phyloP scores from a whole-genome alignment of 2,113 vertebrate genomes.

The Aspidoscelis tigris region DNA sequence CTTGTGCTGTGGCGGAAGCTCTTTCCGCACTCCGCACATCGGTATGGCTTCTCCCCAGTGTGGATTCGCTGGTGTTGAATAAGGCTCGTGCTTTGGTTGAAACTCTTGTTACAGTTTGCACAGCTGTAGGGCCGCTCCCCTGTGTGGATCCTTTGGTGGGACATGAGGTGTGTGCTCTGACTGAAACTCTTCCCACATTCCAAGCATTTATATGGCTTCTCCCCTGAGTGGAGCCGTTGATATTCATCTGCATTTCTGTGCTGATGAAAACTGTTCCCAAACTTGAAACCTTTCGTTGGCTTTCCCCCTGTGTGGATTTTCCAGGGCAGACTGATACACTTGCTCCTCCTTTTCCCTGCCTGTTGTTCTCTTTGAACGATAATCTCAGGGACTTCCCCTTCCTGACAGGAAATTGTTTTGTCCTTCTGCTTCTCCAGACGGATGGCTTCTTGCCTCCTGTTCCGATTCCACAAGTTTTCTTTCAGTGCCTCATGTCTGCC shows the following conservation, averaged over 20 bases:
- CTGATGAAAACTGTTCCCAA: constrained; percentile 55
- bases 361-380: background rate
- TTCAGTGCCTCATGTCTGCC: background rate
- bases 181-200: constrained; percentile 69
- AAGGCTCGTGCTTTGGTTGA: constrained; percentile 68
- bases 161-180: constrained; percentile 67
- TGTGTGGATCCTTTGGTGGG: constrained; percentile 67
- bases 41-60: constrained; percentile 40
- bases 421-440: background rate
- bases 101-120: constrained; percentile 62
- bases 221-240: constrained; percentile 58
- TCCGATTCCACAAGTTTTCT: background rate
- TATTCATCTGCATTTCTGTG: constrained; percentile 53
- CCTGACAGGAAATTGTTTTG: background rate
- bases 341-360: background rate
- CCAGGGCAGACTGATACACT: background rate
- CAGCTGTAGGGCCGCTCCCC: constrained; percentile 69
- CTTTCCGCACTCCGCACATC: constrained; percentile 9
- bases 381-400: background rate
- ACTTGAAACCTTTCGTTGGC: background rate
- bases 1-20: constrained; percentile 22
- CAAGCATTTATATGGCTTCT: constrained; percentile 66
- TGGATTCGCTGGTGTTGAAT: constrained; percentile 65
- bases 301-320: background rate
- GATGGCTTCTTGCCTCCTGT: background rate